Evolutionary conservation across 2,888 invertebrate genomes (phyloP).

Genomic region (Cenopis cana): DNA sequence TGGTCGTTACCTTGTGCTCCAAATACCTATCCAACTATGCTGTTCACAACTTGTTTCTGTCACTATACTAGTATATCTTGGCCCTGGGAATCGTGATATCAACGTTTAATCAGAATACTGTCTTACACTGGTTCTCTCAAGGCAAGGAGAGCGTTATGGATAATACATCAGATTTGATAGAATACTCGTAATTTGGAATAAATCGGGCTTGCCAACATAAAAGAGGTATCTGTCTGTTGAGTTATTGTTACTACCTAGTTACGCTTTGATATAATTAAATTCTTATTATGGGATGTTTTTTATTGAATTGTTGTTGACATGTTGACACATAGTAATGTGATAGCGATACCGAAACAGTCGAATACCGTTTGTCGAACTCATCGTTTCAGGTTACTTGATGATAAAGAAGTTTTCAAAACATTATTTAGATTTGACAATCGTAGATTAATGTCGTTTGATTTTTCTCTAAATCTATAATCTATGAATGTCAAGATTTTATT

Average conservation of each 20-base stretch:
- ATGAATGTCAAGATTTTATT: no score
- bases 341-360: no score
- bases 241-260: no score
- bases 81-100: no score
- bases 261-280: constrained; percentile 30
- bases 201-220: constrained; percentile 23
- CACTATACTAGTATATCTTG: no score
- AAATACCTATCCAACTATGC: constrained; percentile 26
- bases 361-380: constrained; percentile 6
- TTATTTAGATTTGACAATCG: no score
- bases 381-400: background rate
- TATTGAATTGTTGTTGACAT: constrained; percentile 21
- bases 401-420: background rate
- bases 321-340: constrained; percentile 5
- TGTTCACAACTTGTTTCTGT: no score
- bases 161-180: background rate
- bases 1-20: constrained; percentile 39
- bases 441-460: no score
- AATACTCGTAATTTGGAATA: constrained; percentile 16
- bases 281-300: constrained; percentile 17
- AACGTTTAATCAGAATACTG: no score
- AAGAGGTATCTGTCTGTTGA: constrained; percentile 29
- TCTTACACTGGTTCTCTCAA: no score
- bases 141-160: no score
- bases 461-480: no score